phyloP scores from a whole-genome alignment of 2,888 invertebrate genomes.

The Cyclophora punctaria region DNA sequence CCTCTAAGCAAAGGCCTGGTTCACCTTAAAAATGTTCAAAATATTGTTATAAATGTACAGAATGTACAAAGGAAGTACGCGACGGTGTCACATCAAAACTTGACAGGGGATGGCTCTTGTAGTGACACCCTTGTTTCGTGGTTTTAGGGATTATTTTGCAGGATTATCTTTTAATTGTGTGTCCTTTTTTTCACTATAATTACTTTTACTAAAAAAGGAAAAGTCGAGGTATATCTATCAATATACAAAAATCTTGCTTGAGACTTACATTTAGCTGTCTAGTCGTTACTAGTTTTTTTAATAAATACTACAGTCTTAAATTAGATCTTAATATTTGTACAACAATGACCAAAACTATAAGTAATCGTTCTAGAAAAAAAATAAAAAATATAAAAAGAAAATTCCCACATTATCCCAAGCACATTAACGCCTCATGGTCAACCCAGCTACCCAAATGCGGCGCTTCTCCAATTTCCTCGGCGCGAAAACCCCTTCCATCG shows the following conservation, averaged over 20 bases:
- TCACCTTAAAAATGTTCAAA: slow-evolving; percentile 40
- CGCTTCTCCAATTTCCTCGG: slow-evolving; percentile 40
- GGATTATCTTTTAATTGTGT: background rate
- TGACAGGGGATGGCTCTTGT: slow-evolving; percentile 21
- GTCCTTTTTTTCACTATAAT: no score
- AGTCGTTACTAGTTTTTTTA: no score
- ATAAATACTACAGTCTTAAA: no score
- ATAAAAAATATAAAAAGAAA: no score
- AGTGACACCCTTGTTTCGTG: background rate
- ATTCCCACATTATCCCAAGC: no score
- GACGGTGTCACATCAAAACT: slow-evolving; percentile 31
- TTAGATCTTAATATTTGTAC: no score
- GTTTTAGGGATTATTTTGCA: background rate
- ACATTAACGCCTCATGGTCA: slow-evolving; percentile 12
- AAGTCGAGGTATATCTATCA: no score
- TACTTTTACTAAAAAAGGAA: no score
- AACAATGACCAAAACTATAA: no score
- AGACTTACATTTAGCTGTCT: no score
- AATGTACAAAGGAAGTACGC: slow-evolving; percentile 23
- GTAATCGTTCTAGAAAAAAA: no score
- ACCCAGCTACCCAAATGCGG: slow-evolving; percentile 23
- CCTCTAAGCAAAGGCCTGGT: slow-evolving; percentile 39
- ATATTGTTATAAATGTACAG: slow-evolving; percentile 47
- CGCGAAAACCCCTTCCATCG: slow-evolving; percentile 34
- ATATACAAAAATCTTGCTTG: no score